A percentile compares a stretch with the other conserved stretches of the same genome.
Evolutionary conservation across 2,888 invertebrate genomes (phyloP).

Genomic region (Penaeus monodon): DNA sequence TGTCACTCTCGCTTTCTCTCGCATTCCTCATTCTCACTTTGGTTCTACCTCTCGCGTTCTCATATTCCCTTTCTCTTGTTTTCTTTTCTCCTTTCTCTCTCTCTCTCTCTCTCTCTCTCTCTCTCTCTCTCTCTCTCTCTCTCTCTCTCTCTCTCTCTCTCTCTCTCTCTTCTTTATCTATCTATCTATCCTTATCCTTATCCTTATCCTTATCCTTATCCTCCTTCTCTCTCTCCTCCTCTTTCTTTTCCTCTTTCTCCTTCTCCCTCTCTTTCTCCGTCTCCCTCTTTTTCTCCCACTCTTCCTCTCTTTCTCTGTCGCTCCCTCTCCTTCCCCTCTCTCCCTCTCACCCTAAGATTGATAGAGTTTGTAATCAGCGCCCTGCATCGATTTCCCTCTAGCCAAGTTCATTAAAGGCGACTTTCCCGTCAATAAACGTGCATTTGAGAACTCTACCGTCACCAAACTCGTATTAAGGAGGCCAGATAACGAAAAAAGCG

Average conservation of each 20-base stretch:
- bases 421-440: slow-evolving; percentile 45
- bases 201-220: neutral
- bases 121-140: neutral
- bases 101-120: neutral
- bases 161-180: neutral
- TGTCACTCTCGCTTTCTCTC: no score
- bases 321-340: slow-evolving; percentile 4
- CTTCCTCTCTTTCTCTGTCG: slow-evolving; percentile 16
- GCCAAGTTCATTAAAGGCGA: slow-evolving; percentile 48
- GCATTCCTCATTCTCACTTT: no score
- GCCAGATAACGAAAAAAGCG: neutral
- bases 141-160: no score
- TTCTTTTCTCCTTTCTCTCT: no score
- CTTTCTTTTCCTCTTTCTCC: neutral
- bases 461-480: neutral
- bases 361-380: slow-evolving; percentile 46
- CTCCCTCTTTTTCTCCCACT: neutral
- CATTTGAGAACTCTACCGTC: slow-evolving; percentile 24
- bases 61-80: no score
- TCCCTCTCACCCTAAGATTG: slow-evolving; percentile 44
- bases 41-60: no score
- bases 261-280: neutral
- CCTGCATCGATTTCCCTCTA: slow-evolving; percentile 41
- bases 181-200: neutral
- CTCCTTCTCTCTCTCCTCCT: neutral